A percentile compares a stretch with the other conserved stretches of the same genome.
These are phyloP conservation scores for Melikaiella ostensackeni DNA, from an alignment of 2,888 invertebrate genomes.

Conservation along the genomic window DNA sequence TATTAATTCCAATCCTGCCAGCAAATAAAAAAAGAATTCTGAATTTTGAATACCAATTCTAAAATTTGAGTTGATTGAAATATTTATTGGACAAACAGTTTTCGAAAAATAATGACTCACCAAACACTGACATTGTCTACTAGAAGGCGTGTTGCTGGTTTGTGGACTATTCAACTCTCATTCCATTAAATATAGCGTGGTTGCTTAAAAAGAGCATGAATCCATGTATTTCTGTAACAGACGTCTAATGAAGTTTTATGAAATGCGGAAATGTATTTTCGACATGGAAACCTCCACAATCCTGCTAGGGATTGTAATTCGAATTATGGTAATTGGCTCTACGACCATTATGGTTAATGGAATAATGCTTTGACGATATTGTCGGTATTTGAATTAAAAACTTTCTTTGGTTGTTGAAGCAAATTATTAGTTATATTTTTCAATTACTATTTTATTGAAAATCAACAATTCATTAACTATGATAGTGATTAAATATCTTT, in stretches of 20 bases:
- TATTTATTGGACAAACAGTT: too few species aligned
- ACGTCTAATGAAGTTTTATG: not conserved
- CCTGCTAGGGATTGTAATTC: not conserved
- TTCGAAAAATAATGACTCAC: not conserved
- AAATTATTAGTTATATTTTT: not conserved
- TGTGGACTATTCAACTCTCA: not conserved
- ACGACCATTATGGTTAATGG: not conserved
- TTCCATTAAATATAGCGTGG: not conserved
- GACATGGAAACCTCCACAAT: not conserved
- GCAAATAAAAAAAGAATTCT: too few species aligned
- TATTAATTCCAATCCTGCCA: too few species aligned
- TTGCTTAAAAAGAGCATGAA: not conserved
- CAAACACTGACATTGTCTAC: not conserved
- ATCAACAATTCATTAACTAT: too few species aligned
- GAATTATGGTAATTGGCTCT: not conserved
- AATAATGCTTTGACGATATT: not conserved
- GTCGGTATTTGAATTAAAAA: not conserved
- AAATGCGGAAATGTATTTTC: not conserved
- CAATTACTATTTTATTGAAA: too few species aligned
- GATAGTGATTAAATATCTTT: too few species aligned
- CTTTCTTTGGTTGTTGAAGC: not conserved
- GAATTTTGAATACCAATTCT: too few species aligned
- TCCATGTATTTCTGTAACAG: not conserved
- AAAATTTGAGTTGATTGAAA: too few species aligned
- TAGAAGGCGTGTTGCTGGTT: not conserved